Evolutionary conservation across 2,797 vertebrate genomes (phyloP), one percentile per base, ranked within the genome.

Genomic region (Morelia viridis): DNA sequence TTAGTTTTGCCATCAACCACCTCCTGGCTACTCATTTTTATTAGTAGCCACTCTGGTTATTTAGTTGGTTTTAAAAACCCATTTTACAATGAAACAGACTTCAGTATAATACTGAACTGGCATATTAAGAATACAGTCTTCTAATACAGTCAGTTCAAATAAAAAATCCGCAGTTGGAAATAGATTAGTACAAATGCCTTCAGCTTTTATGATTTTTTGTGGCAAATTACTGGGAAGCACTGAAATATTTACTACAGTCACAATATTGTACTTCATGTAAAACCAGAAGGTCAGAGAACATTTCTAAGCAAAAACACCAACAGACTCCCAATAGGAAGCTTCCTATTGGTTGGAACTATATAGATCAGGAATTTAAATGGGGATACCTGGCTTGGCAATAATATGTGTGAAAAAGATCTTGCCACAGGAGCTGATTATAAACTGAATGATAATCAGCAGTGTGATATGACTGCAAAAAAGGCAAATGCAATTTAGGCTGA

Each of bases 21-120:
- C 84, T 91, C 10, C 53, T 93, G 88, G 57, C 50, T 58, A 76
- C 89, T 91, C 26, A 91, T 92, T 89, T 57, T 85, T 15, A 53
- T 85, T 87, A 89, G 92, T 91, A 91, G 46, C 86, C 91, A 91
- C 11, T 91, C 24, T 89, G 64, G 84, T 84, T 89, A 50, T n/a
- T 35, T 89, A 56, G 46, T 62, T 4, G 12, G 68, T 0, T 88
- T 93, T 84, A 89, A 90, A 28, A 61, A 53, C 5, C 5, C 80
- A 7, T 35, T 83, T 91, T 86, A 12, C 89, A 90, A 94, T 92
- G 53, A 89, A 91, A 87, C 57, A 24, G 92, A 41, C 56, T 11
- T 0, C 0, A 0, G 64, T 89, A 86, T 41, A 92, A 76, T 53
- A 83, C 24, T 4, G 31, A 28, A 26, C n/a, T 22, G 35, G 11